Evolutionary conservation across 2,888 invertebrate species (phyloP), one percentile per base, ranked within the genome.

Genomic region (Rotaria macrura): DNA sequence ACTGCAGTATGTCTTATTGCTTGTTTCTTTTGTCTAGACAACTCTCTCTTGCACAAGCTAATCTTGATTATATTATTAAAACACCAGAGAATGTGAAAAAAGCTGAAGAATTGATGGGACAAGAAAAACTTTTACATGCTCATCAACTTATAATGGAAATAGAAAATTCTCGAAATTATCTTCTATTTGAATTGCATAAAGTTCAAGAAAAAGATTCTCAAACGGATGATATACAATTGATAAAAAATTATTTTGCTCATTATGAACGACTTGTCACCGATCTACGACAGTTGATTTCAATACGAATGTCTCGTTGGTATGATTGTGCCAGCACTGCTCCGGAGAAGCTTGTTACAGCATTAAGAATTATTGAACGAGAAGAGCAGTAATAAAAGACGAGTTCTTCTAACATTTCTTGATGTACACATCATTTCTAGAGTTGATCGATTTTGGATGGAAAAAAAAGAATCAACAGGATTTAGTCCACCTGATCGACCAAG

Each of bases 1-100:
- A 14, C n/a, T n/a, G n/a, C n/a, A 47, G 14, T 4, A 12, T 12
- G 47, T 47, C 14, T 47, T 47, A 47, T 43, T 83, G 38, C 12
- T 83, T 86, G 0, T 47, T 23, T 38, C 79, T 43, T 34, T 38
- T 43, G 1, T 87, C 74, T 34, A 86, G 84, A 57, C 88, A 92
- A 91, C 96, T 97, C 91, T 96, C 96, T 2, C 97, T 97, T 1
- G 98, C 98, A 0, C 96, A 96, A 89, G 97, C 99, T 90, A 99
- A 99, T 90, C 92, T 99, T 49, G 97, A 97, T 90, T 97, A 98
- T 89, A 97, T 99, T 87, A 97, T 98, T 89, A 97, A 96, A 83
- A 96, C 98, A 1, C 97, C 96, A 20, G 96, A 96, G 89, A 96
- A 96, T 91, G 95, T 98, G 0, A 94, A 95, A 85, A 96, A 95